Conservation (phyloP, 2,113 vertebrate species). For the Pycnonotus jocosus region DNA sequence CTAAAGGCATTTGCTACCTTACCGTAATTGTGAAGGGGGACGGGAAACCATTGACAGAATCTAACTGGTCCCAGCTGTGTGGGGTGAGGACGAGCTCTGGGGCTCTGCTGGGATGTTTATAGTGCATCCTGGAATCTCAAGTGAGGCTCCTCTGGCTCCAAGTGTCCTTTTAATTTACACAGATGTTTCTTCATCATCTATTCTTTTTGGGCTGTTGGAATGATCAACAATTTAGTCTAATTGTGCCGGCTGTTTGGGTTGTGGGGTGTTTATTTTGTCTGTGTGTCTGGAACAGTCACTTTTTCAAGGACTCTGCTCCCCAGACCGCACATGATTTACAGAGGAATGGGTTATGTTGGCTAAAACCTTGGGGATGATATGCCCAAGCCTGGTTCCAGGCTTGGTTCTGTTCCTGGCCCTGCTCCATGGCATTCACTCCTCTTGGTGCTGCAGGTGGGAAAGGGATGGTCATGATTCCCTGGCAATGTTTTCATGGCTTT, state of each 20-base stretch:
- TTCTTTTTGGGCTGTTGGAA: conserved; percentile 58
- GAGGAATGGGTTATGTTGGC: not conserved
- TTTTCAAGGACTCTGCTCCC: conserved; percentile 46
- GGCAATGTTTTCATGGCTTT: not conserved
- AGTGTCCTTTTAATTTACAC: conserved; percentile 50
- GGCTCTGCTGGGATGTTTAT: not conserved
- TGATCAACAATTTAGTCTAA: conserved; percentile 72
- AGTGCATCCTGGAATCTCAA: conserved; percentile 14
- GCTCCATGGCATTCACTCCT: not conserved
- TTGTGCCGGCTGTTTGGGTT: conserved; percentile 64
- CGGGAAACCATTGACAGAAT: not conserved
- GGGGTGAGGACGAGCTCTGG: not conserved
- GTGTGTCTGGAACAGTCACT: conserved; percentile 57
- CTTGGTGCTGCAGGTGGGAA: fast-evolving
- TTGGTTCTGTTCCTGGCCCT: not conserved
- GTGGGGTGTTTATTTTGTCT: conserved; percentile 69
- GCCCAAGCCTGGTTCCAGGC: not conserved
- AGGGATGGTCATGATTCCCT: not conserved
- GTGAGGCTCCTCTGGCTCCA: conserved; percentile 17
- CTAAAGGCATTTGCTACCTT: conserved; percentile 5
- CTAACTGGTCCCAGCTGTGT: conserved; percentile 1
- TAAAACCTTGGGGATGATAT: not conserved
- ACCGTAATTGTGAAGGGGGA: not conserved
- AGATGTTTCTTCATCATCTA: conserved; percentile 61
- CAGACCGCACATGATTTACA: conserved; percentile 27